These are phyloP conservation scores for Alauda arvensis DNA, from an alignment of 2,797 vertebrate species.

Conservation along the genomic window DNA sequence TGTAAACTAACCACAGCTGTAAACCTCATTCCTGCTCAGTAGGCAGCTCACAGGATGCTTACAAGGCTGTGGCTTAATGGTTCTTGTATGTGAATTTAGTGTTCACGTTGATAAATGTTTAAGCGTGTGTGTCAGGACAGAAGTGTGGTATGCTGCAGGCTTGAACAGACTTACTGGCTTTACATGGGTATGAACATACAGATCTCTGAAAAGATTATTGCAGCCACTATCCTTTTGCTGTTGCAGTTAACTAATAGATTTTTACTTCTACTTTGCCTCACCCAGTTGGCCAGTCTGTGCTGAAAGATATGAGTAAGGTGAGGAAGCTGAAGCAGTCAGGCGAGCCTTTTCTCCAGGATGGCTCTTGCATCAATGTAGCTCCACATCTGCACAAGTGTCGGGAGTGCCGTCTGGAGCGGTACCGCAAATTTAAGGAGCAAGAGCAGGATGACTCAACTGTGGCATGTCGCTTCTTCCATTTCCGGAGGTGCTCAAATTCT, in stretches of 20 bases:
- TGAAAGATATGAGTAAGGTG: conserved; percentile 95
- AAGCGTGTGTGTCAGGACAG: not conserved
- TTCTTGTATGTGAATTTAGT: not conserved
- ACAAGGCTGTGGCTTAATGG: not conserved
- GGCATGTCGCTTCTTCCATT: conserved; percentile 97
- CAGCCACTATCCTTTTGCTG: not conserved
- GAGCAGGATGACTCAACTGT: conserved; percentile 97
- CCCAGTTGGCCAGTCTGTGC: conserved; percentile 93
- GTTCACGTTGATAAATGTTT: not conserved
- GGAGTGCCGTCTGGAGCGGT: conserved; percentile 94
- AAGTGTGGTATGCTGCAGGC: not conserved
- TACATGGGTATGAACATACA: not conserved
- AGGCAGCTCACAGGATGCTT: not conserved
- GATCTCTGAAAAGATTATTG: not conserved
- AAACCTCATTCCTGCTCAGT: not conserved
- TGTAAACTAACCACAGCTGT: not conserved
- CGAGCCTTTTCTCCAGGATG: conserved; percentile 96
- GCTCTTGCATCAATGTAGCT: conserved; percentile 97
- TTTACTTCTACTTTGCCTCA: conserved; percentile 32
- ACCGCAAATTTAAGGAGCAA: conserved; percentile 93
- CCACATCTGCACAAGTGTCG: conserved; percentile 98
- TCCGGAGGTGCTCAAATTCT: conserved; percentile 83
- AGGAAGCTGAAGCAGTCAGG: conserved; percentile 96
- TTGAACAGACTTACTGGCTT: not conserved
- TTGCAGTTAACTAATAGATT: conserved; percentile 6